phyloP scores from a whole-genome alignment of 2,888 invertebrate genomes.

The Dasypolia templi region DNA sequence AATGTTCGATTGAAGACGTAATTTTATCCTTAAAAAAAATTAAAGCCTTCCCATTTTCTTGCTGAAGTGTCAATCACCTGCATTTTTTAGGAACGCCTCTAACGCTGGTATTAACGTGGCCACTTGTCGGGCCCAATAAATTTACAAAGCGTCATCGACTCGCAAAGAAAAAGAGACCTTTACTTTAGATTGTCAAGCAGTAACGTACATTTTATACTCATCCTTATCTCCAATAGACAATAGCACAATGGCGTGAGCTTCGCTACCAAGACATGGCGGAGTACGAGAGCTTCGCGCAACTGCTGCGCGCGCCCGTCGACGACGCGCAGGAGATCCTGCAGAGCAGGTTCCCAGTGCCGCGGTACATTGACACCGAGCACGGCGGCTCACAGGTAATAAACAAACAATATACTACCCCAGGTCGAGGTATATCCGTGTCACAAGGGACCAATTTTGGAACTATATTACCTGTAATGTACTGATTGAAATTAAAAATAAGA shows the following conservation, averaged over 20 bases:
- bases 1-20: not conserved
- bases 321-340: conserved; percentile 99
- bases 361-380: conserved; percentile 99
- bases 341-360: conserved; percentile 99
- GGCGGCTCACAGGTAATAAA: conserved; percentile 96
- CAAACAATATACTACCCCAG: not conserved
- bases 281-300: conserved; percentile 99
- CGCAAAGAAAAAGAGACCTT: not conserved
- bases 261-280: conserved; percentile 99
- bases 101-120: not conserved
- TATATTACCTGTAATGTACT: too few relatives aligned
- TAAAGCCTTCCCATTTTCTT: not conserved
- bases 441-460: too few relatives aligned
- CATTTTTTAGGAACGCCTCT: not conserved
- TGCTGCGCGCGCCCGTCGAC: conserved; percentile 98
- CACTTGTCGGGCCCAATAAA: not conserved
- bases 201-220: not conserved
- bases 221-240: conserved; percentile 92
- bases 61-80: not conserved
- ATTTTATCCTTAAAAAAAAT: not conserved
- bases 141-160: not conserved
- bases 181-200: not conserved
- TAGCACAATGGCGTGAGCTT: conserved; percentile 98
- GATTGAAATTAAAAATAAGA: too few relatives aligned
- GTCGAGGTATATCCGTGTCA: too few relatives aligned